Base-by-base conservation (phyloP, 2,888 invertebrate genomes). In the Lasius platythorax region DNA sequence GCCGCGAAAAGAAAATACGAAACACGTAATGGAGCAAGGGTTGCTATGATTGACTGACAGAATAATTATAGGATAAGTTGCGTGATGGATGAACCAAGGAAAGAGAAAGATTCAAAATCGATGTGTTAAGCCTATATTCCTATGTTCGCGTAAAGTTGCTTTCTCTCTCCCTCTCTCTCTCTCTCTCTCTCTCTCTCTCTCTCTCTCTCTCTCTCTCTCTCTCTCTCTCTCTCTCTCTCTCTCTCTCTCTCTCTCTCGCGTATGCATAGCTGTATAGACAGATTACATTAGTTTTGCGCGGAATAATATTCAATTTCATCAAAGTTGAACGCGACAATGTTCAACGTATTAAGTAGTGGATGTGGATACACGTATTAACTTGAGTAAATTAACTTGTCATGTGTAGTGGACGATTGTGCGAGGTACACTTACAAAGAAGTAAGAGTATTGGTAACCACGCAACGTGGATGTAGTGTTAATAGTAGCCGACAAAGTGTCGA, bases 1-100 rank as follows among this genome's bases (percentile, higher is more conserved):
- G 37, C 37, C 28, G 79, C 58, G 72, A 61, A 72, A 72, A 61
- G 46, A 79, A 79, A 79, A 61, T 61, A 78, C n/a, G 43, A 30
- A 68, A 68, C 68, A 82, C 18, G 43, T 70, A 73, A 64, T 23
- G 43, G 43, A 23, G n/a, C 12, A 64, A 40, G 28, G 33, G 33
- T 53, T 33, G 81, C n/a, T 63, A 82, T 64, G 82, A 82, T 76
- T 64, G 83, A 81, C 83, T 68, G 83, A 83, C 83, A 58, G 82
- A 18, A 75, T 82, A 82, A 82, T 82, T 82, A 82, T 40, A 23
- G 40, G 64, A 76, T 82, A 75, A 73, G 64, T 73, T 53, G 56
- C 64, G 33, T 66, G 82, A 75, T 75, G 53, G 64, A 76, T 82
- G 76, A 66, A 82, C 30, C 56, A 46, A 64, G n/a, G 23, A 76